Evolutionary conservation across 1,140 invertebrate genomes (phyloP).

Genomic region (Philaenus spumarius): DNA sequence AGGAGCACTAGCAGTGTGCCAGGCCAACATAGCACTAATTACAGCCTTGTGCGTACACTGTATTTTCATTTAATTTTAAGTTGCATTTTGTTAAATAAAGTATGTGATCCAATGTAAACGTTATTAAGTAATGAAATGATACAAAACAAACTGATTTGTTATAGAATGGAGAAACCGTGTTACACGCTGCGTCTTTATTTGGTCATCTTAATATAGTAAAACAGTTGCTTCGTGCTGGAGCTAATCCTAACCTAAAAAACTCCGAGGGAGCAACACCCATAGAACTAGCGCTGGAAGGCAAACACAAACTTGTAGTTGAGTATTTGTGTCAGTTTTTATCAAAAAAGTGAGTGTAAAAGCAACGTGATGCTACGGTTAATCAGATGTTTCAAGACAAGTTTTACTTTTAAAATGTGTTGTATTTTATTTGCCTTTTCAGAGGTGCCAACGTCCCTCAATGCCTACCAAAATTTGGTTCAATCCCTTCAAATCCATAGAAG

Average conservation of each 20-base stretch:
- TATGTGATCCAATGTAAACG: neutral
- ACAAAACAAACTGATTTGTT: conserved; percentile 25
- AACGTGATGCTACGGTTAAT: too few species aligned
- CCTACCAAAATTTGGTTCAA: too few species aligned
- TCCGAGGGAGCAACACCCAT: conserved; percentile 59
- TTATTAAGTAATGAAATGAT: neutral
- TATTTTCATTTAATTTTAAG: neutral
- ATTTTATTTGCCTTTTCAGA: too few species aligned
- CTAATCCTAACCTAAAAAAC: conserved; percentile 58
- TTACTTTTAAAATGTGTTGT: too few species aligned
- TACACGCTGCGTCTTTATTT: conserved; percentile 84
- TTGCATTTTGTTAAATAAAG: neutral
- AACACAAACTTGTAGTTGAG: neutral
- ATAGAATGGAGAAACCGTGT: conserved; percentile 83
- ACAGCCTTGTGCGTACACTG: too few species aligned
- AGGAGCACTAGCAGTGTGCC: too few species aligned
- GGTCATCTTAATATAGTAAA: conserved; percentile 74
- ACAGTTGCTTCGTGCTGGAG: conserved; percentile 65
- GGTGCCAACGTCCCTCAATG: too few species aligned
- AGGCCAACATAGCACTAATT: too few species aligned
- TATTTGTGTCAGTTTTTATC: too few species aligned
- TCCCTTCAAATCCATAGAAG: too few species aligned
- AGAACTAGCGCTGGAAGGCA: conserved; percentile 47
- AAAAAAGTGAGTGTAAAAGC: too few species aligned
- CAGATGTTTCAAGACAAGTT: too few species aligned